Evolutionary conservation across 2,888 invertebrate species (phyloP), one percentile per base, ranked within the genome.

Genomic region (Drosophila melanocephala): DNA sequence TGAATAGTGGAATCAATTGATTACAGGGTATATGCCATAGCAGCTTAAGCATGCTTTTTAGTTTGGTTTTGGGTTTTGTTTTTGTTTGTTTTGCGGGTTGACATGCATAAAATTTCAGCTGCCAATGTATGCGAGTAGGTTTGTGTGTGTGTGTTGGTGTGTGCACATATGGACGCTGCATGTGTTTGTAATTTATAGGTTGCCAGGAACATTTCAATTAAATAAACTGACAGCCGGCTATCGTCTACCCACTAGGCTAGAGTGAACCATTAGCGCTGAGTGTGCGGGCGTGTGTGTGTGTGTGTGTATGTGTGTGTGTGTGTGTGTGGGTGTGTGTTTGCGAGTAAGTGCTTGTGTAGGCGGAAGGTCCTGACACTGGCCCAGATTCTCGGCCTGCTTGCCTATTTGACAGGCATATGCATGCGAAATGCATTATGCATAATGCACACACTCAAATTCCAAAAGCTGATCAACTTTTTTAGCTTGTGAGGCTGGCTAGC

Each of bases 101-200:
- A 79, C 65, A 76, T 85, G 86, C 79, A 87, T 83, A 77, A 75
- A 83, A 79, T 75, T 85, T 71, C 62, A 83, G 72, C 73, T 79
- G 79, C 79, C 81, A 83, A 81, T 85, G 72, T 84, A 55, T 53
- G 68, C 66, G 62, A 55, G 67, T 44, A 57, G 55, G 53, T 32
- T 5, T 22, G n/a, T 50, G 44, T 56, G 60, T 62, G 56, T 22
- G 55, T 61, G 66, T 9, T 30, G 57, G 53, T 44, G n/a, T 72
- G 56, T 59, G 65, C 58, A 58, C 59, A 71, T 75, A 67, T 69
- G 77, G 66, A 77, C 35, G 50, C 56, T 75, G 79, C 60, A 82
- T 85, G 77, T 83, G 75, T 85, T 74, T 82, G 88, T 82, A 85
- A 82, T 85, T 86, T 88, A 88, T 88, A 82, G 85, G 79, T 84